Evolutionary conservation across 2,113 vertebrate genomes (phyloP).

Genomic region (Xiphophorus hellerii): DNA sequence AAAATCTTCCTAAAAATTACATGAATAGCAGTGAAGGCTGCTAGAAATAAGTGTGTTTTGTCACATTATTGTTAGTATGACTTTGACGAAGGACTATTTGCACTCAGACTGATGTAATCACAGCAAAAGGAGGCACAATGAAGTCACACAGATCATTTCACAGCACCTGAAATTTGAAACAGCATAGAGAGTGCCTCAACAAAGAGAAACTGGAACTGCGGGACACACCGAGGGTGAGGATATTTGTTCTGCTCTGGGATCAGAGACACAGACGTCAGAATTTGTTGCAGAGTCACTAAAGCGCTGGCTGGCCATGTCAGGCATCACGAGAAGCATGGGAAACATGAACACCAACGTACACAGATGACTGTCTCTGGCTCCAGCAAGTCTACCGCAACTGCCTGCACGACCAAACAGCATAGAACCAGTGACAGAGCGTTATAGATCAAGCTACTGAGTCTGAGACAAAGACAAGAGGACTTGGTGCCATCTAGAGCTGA

Average conservation of each 20-base stretch:
- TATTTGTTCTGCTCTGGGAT: conserved; percentile 26
- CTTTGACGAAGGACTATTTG: conserved; percentile 2
- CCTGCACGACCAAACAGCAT: conserved; percentile 27
- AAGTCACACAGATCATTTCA: conserved; percentile 40
- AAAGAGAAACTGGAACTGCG: conserved; percentile 57
- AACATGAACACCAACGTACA: conserved; percentile 60
- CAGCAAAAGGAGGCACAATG: conserved; percentile 48
- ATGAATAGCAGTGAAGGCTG: neutral
- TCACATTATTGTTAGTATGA: neutral
- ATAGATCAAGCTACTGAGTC: conserved; percentile 24
- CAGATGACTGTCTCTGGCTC: conserved; percentile 65
- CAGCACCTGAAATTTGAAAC: conserved; percentile 66
- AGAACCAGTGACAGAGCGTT: conserved; percentile 20
- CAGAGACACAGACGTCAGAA: conserved; percentile 16
- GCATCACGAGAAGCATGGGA: conserved; percentile 49
- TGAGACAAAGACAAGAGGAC: conserved; percentile 28
- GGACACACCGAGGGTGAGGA: conserved; percentile 21
- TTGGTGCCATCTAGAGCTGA: conserved; percentile 69
- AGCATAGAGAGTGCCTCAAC: conserved; percentile 62
- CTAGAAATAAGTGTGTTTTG: neutral
- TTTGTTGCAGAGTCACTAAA: conserved; percentile 38
- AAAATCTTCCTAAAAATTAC: neutral
- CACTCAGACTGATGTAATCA: conserved; percentile 50
- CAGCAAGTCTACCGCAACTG: conserved; percentile 61
- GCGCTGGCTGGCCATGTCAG: conserved; percentile 47